Base-by-base conservation (phyloP, 2,797 vertebrate species). In the Tympanoctomys barrerae region DNA sequence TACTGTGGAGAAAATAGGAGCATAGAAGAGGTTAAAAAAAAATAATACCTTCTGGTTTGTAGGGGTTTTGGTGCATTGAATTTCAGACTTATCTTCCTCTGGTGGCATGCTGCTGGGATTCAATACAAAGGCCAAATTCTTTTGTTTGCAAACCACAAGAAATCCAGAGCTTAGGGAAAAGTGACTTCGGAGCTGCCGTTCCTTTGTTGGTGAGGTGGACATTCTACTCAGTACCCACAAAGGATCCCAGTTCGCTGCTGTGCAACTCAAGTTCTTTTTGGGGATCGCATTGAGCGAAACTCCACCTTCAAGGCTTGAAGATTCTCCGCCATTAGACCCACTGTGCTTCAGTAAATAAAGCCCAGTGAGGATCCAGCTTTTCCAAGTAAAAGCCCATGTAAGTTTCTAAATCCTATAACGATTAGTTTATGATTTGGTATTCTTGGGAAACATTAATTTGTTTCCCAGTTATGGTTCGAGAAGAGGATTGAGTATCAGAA, bases 401-500 rank as follows among this genome's bases (percentile, higher is more conserved):
- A 87, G 49, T 90, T 96, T 93, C 64, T 62, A 86, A 90, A 61
- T 92, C 61, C 6, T 49, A 1, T 62, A 87, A 26, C 64, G 75
- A 42, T 11, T 22, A 36, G 62, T 57, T 84, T 85, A 75, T 94
- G 93, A 68, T 83, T 70, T 68, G 10, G 28, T 90, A 86, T 89
- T 80, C 96, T 90, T 16, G 77, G 4, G 66, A 85, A 77, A 85
- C 52, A 94, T 87, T 62, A 94, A 66, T 10, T 86, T 83, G 62
- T 73, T 10, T 93, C 42, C n/a, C 68, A 82, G 2, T 84, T 89
- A 78, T 87, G 9, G 1, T 73, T 92, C 64, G 21, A 73, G 70
- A 21, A 73, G 75, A 68, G 46, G 59, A 61, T 96, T 87, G 93
- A 49, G 31, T 83, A 3, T 46, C 49, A 52, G 39, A 7, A 39